A percentile compares a stretch with the other conserved stretches of the same genome.
phyloP scores from a whole-genome alignment of 2,113 vertebrate genomes.

The Triplophysa rosa region DNA sequence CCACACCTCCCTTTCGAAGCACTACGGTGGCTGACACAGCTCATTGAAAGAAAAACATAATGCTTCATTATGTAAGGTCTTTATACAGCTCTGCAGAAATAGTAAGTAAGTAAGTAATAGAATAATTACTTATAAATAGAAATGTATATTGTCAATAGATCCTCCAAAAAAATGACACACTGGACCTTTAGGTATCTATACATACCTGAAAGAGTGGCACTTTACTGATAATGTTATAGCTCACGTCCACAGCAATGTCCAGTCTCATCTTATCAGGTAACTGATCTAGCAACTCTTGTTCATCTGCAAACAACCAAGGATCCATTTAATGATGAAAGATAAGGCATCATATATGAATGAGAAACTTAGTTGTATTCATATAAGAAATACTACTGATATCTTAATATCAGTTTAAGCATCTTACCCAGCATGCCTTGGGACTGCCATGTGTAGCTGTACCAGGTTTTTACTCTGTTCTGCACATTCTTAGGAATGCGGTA shows the following conservation, averaged over 20 bases:
- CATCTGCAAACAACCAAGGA: constrained; percentile 73
- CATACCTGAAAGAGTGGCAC: constrained; percentile 95
- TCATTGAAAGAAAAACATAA: no score
- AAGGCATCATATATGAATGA: no score
- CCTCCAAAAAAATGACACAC: not conserved
- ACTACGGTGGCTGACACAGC: no score
- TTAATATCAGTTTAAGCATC: constrained; percentile 32
- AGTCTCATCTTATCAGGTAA: constrained; percentile 96
- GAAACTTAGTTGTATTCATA: no score
- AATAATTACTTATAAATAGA: no score
- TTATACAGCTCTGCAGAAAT: no score
- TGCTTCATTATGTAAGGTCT: no score
- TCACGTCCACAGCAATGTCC: constrained; percentile 92
- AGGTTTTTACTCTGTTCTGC: constrained; percentile 92
- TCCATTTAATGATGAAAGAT: not conserved
- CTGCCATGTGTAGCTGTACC: constrained; percentile 98
- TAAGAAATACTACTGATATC: not conserved
- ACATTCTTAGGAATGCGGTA: constrained; percentile 89
- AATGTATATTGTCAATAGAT: no score
- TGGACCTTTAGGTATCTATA: not conserved
- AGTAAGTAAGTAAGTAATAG: no score
- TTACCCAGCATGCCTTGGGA: constrained; percentile 99
- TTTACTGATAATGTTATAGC: constrained; percentile 93
- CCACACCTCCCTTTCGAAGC: no score
- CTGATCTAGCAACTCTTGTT: constrained; percentile 89